These are phyloP conservation scores for Ostrea edulis DNA, from an alignment of 1,140 invertebrate genomes.

Conservation along the genomic window DNA sequence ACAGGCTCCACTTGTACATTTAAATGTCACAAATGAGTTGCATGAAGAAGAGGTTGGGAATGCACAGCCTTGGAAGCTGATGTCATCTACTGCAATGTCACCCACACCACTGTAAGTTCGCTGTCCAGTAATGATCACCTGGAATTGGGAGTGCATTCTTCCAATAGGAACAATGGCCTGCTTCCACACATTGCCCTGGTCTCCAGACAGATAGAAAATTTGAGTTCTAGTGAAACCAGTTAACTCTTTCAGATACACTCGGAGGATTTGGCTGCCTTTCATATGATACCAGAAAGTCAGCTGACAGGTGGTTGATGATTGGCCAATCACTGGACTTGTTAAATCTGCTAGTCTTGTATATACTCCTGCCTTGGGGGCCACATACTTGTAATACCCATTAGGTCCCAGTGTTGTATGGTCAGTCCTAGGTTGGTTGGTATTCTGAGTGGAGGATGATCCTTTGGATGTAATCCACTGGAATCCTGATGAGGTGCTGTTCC, in stretches of 20 bases:
- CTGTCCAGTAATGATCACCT: constrained; percentile 58
- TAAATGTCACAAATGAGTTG: constrained; percentile 53
- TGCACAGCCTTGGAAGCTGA: constrained; percentile 79
- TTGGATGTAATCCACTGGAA: constrained; percentile 61
- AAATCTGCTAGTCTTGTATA: constrained; percentile 56
- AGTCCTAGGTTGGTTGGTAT: constrained; percentile 59
- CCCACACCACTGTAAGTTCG: constrained; percentile 80
- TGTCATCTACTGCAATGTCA: constrained; percentile 88
- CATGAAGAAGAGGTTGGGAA: constrained; percentile 51
- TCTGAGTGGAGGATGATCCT: constrained; percentile 56
- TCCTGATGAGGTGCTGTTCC: constrained; percentile 51
- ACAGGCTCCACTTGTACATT: constrained; percentile 63
- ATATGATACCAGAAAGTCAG: constrained; percentile 87
- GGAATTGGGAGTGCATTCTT: constrained; percentile 51
- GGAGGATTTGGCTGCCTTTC: constrained; percentile 82
- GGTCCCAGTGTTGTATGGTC: constrained; percentile 69
- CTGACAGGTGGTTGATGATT: constrained; percentile 69
- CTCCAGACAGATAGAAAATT: constrained; percentile 62
- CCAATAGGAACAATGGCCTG: constrained; percentile 65
- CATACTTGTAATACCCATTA: constrained; percentile 85
- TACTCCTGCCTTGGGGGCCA: constrained; percentile 80
- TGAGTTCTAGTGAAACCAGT: constrained; percentile 54
- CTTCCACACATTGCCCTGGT: constrained; percentile 68
- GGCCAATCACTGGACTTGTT: constrained; percentile 62
- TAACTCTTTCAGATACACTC: constrained; percentile 59